A percentile compares a stretch with the other conserved stretches of the same genome.
Conservation (phyloP, 92 coral and sea anemone species). For the Palythoa grandiflora region DNA sequence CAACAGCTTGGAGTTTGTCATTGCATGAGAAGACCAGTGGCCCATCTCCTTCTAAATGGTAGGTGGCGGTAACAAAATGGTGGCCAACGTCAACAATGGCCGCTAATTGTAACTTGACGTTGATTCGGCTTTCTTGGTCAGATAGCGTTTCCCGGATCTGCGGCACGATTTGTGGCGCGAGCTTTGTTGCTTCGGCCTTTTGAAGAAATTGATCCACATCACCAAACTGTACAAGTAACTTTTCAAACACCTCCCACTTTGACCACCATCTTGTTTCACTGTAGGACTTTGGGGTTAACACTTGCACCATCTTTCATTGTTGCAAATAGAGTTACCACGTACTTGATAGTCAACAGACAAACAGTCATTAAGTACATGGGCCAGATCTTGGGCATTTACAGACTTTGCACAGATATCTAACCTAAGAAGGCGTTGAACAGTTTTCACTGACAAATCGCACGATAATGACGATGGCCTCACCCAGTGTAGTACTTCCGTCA, state of each 20-base stretch:
- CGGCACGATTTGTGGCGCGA: constrained; percentile 38
- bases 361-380: constrained; percentile 50
- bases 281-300: constrained; percentile 41
- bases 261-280: constrained; percentile 54
- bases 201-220: constrained; percentile 33
- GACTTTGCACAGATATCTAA: not conserved
- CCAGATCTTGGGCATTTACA: constrained; percentile 48
- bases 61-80: constrained; percentile 33
- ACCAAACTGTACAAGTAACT: constrained; percentile 52
- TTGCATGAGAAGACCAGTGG: constrained; percentile 41
- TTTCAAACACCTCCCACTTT: constrained; percentile 52
- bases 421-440: constrained; percentile 40
- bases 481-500: constrained; percentile 37
- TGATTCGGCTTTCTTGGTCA: constrained; percentile 19
- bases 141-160: constrained; percentile 47
- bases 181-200: constrained; percentile 48
- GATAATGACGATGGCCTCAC: constrained; percentile 43
- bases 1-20: constrained; percentile 44
- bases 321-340: constrained; percentile 45
- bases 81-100: constrained; percentile 27
- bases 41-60: not conserved
- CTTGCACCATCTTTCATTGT: constrained; percentile 57
- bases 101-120: constrained; percentile 19
- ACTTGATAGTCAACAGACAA: constrained; percentile 50
- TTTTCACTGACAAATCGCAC: constrained; percentile 31